Evolutionary conservation across 2,113 vertebrate species (phyloP).

Genomic region (Phylloscopus trochilus): DNA sequence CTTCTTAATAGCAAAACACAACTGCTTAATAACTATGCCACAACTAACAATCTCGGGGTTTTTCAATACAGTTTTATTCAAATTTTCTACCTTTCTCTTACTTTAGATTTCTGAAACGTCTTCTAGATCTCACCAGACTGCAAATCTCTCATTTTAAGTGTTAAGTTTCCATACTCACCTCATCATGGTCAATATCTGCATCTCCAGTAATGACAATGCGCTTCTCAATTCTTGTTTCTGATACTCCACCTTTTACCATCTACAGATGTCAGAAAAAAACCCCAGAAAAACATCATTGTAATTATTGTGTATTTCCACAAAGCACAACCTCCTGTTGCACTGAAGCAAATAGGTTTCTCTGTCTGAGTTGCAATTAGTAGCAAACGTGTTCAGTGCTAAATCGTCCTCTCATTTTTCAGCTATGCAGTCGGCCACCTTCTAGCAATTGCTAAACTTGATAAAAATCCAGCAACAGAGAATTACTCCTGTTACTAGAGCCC

Average conservation of each 20-base stretch:
- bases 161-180: constrained; percentile 75
- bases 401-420: background rate
- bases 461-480: background rate
- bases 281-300: background rate
- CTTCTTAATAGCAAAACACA: background rate
- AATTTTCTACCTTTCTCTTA: background rate
- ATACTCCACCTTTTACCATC: constrained; percentile 93
- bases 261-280: constrained; percentile 19
- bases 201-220: constrained; percentile 98
- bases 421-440: background rate
- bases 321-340: background rate
- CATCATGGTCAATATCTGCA: constrained; percentile 95
- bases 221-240: constrained; percentile 98
- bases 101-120: background rate
- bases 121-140: background rate
- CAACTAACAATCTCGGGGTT: background rate
- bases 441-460: background rate
- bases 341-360: background rate
- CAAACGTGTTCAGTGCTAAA: background rate
- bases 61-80: background rate
- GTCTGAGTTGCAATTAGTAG: background rate
- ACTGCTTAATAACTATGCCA: background rate
- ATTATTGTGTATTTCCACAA: background rate
- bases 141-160: accelerated
- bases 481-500: background rate